phyloP scores from a whole-genome alignment of 2,888 invertebrate genomes.

The Dorcus hopei region DNA sequence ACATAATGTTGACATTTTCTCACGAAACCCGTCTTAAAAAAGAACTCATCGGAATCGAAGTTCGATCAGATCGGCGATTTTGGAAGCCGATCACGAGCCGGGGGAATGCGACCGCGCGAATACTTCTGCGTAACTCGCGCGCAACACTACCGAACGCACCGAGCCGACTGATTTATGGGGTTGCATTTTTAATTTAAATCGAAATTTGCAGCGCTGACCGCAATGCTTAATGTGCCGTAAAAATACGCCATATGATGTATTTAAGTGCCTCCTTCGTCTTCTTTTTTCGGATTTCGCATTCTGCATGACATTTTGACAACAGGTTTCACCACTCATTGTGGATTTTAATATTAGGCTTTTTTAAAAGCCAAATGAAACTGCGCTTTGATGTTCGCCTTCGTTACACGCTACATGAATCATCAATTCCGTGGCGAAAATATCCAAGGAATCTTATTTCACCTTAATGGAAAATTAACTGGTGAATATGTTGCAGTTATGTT shows the following conservation, averaged over 20 bases:
- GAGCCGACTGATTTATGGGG: slow-evolving; percentile 31
- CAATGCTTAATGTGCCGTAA: slow-evolving; percentile 32
- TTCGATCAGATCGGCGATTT: slow-evolving; percentile 29
- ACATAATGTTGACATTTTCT: slow-evolving; percentile 18
- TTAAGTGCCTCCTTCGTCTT: slow-evolving; percentile 1
- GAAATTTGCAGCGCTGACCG: slow-evolving; percentile 29
- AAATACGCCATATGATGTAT: slow-evolving; percentile 27
- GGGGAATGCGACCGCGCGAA: slow-evolving; percentile 24
- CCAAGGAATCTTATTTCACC: slow-evolving; percentile 9
- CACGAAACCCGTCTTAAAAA: slow-evolving; percentile 20
- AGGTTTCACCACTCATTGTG: slow-evolving; percentile 2
- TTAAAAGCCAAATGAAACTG: not conserved
- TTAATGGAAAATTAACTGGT: slow-evolving; percentile 10
- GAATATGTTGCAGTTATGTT: slow-evolving; percentile 11
- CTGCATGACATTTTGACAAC: slow-evolving; percentile 19
- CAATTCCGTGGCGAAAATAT: slow-evolving; percentile 9
- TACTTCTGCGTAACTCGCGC: not conserved
- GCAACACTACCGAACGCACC: slow-evolving; percentile 22
- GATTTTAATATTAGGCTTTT: not conserved
- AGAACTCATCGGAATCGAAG: slow-evolving; percentile 24
- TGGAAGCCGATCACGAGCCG: slow-evolving; percentile 31
- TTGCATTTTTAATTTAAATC: slow-evolving; percentile 34
- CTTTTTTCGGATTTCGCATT: slow-evolving; percentile 5
- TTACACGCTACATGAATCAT: slow-evolving; percentile 8
- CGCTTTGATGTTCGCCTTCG: not conserved